Percentiles rank a stretch among this genome's conserved stretches.
Conservation (phyloP, 1,140 invertebrate species). For the Homalodisca vitripennis region DNA sequence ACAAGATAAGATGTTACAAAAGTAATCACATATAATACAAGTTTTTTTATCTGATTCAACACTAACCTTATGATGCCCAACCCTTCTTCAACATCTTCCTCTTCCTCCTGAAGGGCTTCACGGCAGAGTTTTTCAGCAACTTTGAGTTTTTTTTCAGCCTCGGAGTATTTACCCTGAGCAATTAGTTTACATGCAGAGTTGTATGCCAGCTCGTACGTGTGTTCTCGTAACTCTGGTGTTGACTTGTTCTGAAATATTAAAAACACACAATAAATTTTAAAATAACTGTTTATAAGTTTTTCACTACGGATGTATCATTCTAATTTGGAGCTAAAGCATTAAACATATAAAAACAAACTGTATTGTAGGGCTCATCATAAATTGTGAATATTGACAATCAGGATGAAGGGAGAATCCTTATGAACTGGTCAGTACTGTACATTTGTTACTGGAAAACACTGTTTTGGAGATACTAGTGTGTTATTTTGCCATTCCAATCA, state of each 20-base stretch:
- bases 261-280: no score
- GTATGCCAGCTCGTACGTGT: conserved; percentile 86
- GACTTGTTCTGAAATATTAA: conserved; percentile 56
- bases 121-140: conserved; percentile 80
- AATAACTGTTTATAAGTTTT: no score
- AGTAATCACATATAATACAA: conserved; percentile 7
- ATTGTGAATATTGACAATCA: no score
- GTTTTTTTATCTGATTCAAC: not conserved
- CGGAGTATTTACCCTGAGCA: conserved; percentile 64
- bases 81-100: conserved; percentile 88
- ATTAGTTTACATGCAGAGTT: conserved; percentile 83
- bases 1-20: not conserved
- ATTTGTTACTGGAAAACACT: no score
- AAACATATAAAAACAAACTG: no score
- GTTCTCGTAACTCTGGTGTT: conserved; percentile 54
- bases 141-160: conserved; percentile 79
- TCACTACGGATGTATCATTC: no score
- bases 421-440: no score
- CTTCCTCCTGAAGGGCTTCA: conserved; percentile 85
- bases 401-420: no score
- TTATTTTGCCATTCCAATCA: no score
- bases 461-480: no score
- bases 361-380: no score
- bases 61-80: conserved; percentile 77
- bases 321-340: no score